Conservation (phyloP, 2,797 vertebrate genomes). For the Gymnodraco acuticeps region DNA sequence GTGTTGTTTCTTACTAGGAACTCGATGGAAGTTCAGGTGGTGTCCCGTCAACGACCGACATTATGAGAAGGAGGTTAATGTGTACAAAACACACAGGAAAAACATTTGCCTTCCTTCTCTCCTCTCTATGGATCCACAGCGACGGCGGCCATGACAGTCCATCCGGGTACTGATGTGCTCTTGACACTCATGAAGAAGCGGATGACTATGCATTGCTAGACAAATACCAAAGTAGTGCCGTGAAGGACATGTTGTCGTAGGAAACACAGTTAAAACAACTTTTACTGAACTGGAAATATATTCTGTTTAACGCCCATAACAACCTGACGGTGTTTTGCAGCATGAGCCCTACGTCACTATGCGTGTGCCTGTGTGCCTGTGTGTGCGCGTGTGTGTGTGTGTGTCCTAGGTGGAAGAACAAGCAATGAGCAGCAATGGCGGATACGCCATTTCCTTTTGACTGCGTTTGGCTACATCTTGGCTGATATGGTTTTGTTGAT, state of each 20-base stretch:
- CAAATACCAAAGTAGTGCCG: conserved; percentile 63
- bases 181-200: conserved; percentile 77
- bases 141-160: conserved; percentile 96
- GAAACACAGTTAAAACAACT: conserved; percentile 5
- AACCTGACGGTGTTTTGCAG: conserved; percentile 22
- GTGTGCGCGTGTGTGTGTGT: neutral
- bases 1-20: conserved; percentile 64
- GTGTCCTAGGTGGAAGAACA: conserved; percentile 48
- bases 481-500: conserved; percentile 1
- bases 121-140: conserved; percentile 87
- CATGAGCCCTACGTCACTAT: conserved; percentile 53
- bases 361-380: neutral
- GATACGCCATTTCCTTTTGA: conserved; percentile 67
- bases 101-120: conserved; percentile 86
- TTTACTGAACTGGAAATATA: neutral
- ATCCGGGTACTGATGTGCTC: conserved; percentile 90
- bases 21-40: conserved; percentile 58
- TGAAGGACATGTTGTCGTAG: neutral
- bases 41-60: conserved; percentile 45
- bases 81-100: conserved; percentile 52
- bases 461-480: conserved; percentile 3
- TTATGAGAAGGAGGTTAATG: conserved; percentile 27
- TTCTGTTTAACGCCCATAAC: neutral
- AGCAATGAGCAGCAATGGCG: conserved; percentile 71
- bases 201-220: conserved; percentile 82